Evolutionary conservation across 2,113 vertebrate genomes (phyloP), one percentile per base, ranked within the genome.

Genomic region (Atractosteus spatula): DNA sequence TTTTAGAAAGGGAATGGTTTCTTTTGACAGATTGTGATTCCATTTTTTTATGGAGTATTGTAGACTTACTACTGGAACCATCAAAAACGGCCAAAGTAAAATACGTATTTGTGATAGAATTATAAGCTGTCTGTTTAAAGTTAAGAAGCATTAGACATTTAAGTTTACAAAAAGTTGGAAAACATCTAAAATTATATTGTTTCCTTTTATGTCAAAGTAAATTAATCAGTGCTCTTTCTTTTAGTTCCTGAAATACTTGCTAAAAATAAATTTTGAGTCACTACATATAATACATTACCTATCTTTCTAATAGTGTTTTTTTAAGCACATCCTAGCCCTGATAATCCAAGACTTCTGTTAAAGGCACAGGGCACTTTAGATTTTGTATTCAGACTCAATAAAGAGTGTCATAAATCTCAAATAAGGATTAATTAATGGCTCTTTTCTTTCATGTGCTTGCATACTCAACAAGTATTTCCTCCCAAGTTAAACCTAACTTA

Each of bases 331-430:
- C 82, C 81, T 83, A 79, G 73, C 77, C 78, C 67, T 78, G 78
- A 75, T 29, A 62, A 47, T 68, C 59, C 6, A 29, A 71, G 80
- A 81, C 81, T 77, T 74, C 66, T 68, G 55, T 78, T 16, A 12
- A 44, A 84, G 80, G 85, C 74, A 86, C 75, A 84, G 77, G 81
- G 83, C 84, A 87, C 86, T 88, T 81, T 82, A 84, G 81, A 84
- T 79, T 79, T 83, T 73, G 79, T 41, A 29, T 79, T 83, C 85
- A 78, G 72, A 69, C 68, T 77, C 72, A 81, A 78, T 79, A 80
- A 83, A 85, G 78, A 85, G 74, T 74, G 77, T 81, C 80, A 88
- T 88, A 84, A 84, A 87, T 82, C 71, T 62, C 69, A 65, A 71
- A 81, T 3, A 29, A 62, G 54, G 29, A 78, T 57, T 76, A 61